Evolutionary conservation across 2,797 vertebrate genomes (phyloP).

Genomic region (Alosa sapidissima): DNA sequence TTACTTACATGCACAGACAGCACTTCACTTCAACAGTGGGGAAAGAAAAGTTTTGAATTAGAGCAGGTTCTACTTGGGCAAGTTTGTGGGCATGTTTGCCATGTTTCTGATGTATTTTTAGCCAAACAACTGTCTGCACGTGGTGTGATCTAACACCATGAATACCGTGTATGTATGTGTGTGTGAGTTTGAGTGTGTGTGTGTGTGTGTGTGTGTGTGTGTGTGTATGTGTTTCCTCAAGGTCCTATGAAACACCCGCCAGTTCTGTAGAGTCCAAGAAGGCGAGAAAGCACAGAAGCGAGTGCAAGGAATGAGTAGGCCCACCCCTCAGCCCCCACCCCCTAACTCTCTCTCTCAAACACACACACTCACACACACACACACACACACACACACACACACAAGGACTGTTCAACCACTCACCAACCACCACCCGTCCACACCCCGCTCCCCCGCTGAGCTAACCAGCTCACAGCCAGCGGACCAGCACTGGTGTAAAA

Average conservation of each 20-base stretch:
- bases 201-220: conserved; percentile 11
- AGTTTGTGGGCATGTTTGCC: conserved; percentile 18
- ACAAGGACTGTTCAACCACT: neutral
- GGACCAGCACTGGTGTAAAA: conserved; percentile 27
- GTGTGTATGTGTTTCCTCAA: neutral
- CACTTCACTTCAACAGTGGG: neutral
- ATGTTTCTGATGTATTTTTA: conserved; percentile 38
- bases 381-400: neutral
- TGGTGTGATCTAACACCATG: conserved; percentile 25
- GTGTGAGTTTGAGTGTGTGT: conserved; percentile 12
- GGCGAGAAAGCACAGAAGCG: neutral
- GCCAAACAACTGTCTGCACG: conserved; percentile 37
- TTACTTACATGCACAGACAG: neutral
- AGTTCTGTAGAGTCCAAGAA: neutral
- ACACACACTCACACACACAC: neutral
- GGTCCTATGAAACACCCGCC: conserved; percentile 7
- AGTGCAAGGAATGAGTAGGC: neutral
- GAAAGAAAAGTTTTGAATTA: conserved; percentile 24
- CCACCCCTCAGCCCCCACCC: neutral
- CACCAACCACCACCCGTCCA: neutral
- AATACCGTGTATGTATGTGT: neutral
- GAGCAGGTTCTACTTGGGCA: conserved; percentile 5
- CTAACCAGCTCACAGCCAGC: neutral
- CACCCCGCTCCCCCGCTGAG: neutral
- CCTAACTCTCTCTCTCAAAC: neutral